Evolutionary conservation across 2,888 invertebrate species (phyloP).

Genomic region (Magallana nippona): DNA sequence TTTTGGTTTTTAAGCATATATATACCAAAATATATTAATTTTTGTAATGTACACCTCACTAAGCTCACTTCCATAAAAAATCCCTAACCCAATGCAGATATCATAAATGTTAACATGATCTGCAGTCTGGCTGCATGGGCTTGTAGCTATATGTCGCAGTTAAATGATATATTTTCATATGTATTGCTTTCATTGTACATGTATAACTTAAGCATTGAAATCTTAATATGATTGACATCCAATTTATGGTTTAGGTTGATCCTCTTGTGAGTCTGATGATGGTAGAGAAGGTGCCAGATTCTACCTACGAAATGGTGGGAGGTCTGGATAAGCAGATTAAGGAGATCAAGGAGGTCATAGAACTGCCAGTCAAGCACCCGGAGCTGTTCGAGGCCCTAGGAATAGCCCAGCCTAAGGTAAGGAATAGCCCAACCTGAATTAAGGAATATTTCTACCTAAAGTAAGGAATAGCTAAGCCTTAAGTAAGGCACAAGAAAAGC

Average conservation of each 20-base stretch:
- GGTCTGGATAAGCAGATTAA: slow-evolving; percentile 99
- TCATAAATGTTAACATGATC: too few relatives aligned
- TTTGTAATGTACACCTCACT: too few relatives aligned
- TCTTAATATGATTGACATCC: neutral
- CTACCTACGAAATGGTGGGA: slow-evolving; percentile 99
- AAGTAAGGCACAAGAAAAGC: too few relatives aligned
- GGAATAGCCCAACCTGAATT: neutral
- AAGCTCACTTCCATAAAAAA: too few relatives aligned
- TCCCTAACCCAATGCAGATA: too few relatives aligned
- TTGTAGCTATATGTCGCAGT: too few relatives aligned
- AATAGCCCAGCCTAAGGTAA: slow-evolving; percentile 96
- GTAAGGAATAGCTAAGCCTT: too few relatives aligned
- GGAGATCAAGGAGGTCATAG: slow-evolving; percentile 99
- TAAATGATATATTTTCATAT: neutral
- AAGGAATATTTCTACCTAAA: too few relatives aligned
- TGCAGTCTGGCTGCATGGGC: too few relatives aligned
- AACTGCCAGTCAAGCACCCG: slow-evolving; percentile 99
- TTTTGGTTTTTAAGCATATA: neutral
- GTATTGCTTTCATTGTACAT: neutral
- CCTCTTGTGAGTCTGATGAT: slow-evolving; percentile 99
- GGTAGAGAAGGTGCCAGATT: slow-evolving; percentile 99
- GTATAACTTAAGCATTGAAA: neutral
- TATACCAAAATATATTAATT: too few relatives aligned
- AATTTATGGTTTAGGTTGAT: slow-evolving; percentile 86
- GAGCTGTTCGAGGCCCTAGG: slow-evolving; percentile 99